A percentile compares a stretch with the other conserved stretches of the same genome.
Conservation (phyloP, 53 echinoderm and acorn worm species). For the Mesocentrotus franciscanus region DNA sequence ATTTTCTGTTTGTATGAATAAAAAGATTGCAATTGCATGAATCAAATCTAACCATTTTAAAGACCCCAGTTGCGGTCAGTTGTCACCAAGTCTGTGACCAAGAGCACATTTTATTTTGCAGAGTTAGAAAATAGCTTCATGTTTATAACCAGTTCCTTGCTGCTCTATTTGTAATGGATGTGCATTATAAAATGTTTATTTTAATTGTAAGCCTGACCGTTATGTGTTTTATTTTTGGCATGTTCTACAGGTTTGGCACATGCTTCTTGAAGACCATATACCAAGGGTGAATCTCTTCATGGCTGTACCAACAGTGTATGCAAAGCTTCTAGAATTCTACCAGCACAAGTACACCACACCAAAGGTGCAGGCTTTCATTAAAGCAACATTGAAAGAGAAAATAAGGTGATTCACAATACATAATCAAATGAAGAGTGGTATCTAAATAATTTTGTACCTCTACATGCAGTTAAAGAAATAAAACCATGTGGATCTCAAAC, state of each 20-base stretch:
- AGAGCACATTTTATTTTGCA: too few relatives aligned
- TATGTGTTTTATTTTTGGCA: neutral
- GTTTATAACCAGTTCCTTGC: too few relatives aligned
- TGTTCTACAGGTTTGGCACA: conserved; percentile 83
- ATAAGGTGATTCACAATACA: conserved; percentile 72
- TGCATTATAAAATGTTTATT: too few relatives aligned
- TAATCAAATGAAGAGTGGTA: neutral
- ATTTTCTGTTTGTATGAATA: too few relatives aligned
- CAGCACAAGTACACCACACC: conserved; percentile 75
- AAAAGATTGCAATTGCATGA: too few relatives aligned
- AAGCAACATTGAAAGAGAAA: conserved; percentile 83
- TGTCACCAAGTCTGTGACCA: too few relatives aligned
- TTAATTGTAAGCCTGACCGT: too few relatives aligned
- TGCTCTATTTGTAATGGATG: too few relatives aligned
- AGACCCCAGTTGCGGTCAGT: too few relatives aligned
- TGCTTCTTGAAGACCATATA: conserved; percentile 72
- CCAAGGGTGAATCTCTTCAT: conserved; percentile 92
- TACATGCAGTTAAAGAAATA: neutral
- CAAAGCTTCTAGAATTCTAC: conserved; percentile 88
- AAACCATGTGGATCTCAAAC: neutral
- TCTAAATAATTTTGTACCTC: neutral
- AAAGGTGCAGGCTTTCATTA: conserved; percentile 88
- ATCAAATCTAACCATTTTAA: too few relatives aligned
- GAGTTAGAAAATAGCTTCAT: too few relatives aligned
- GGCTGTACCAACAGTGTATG: conserved; percentile 97